Evolutionary conservation across 2,113 vertebrate genomes (phyloP).

Genomic region (Phalacrocorax carbo): DNA sequence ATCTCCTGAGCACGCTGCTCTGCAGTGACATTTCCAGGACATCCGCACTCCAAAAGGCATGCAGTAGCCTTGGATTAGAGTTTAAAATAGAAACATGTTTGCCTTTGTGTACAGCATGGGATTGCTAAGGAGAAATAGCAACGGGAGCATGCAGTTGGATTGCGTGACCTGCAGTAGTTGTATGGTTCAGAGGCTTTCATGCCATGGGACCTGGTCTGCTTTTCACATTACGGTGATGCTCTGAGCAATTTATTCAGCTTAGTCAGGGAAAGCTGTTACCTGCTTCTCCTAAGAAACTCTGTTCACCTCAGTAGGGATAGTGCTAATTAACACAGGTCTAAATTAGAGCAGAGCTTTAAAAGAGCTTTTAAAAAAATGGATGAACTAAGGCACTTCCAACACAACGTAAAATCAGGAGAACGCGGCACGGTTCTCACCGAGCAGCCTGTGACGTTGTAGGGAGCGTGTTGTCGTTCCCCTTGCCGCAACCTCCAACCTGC

Average conservation of each 20-base stretch:
- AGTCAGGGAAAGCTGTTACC: neutral
- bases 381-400: accelerated
- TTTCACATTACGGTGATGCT: neutral
- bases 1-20: slow-evolving; percentile 48
- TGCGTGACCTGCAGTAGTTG: neutral
- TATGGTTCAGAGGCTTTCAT: neutral
- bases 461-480: accelerated
- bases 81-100: slow-evolving; percentile 31
- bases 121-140: neutral
- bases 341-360: neutral
- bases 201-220: neutral
- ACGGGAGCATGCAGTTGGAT: neutral
- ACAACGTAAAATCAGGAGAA: accelerated
- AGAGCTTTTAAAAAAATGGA: accelerated
- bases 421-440: accelerated
- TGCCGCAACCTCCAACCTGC: neutral
- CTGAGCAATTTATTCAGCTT: neutral
- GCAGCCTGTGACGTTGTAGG: accelerated
- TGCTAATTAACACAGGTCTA: neutral
- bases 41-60: slow-evolving; percentile 31
- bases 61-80: slow-evolving; percentile 13
- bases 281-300: neutral
- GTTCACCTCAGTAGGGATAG: accelerated
- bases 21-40: slow-evolving; percentile 65
- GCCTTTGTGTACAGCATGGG: neutral